Evolutionary conservation across 2,797 vertebrate genomes (phyloP).

Genomic region (Poecilia gillii): DNA sequence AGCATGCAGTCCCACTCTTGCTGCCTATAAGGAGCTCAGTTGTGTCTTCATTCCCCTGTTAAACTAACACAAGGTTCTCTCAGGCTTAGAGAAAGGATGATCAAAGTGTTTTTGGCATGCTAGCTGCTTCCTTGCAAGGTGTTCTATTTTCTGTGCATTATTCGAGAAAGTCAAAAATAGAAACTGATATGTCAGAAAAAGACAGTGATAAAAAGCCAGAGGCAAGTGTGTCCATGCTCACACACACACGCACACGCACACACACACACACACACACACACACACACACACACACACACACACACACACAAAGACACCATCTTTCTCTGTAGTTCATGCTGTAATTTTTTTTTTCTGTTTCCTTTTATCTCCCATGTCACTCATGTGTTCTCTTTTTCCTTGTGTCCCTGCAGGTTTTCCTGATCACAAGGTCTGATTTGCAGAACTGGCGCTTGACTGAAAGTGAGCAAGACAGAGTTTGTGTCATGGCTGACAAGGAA

Average conservation of each 20-base stretch:
- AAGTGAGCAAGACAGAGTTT: conserved; percentile 50
- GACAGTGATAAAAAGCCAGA: conserved; percentile 72
- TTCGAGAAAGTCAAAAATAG: conserved; percentile 73
- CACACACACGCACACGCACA: conserved; percentile 13
- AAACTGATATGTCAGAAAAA: conserved; percentile 74
- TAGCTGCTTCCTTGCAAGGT: conserved; percentile 56
- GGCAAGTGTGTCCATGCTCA: conserved; percentile 49
- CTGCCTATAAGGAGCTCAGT: conserved; percentile 41
- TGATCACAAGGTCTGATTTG: conserved; percentile 56
- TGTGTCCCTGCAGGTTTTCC: conserved; percentile 66
- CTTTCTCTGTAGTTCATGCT: conserved; percentile 36
- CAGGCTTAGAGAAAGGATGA: conserved; percentile 41
- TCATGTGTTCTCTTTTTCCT: conserved; percentile 32
- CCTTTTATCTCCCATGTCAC: conserved; percentile 56
- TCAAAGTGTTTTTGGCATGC: conserved; percentile 51
- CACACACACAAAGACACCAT: conserved; percentile 28
- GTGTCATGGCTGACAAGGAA: conserved; percentile 61
- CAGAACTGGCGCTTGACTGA: conserved; percentile 53
- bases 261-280: conserved; percentile 32
- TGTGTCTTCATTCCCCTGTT: conserved; percentile 43
- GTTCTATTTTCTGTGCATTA: conserved; percentile 76
- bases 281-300: conserved; percentile 27
- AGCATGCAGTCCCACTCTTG: conserved; percentile 41
- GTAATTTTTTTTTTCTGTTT: conserved; percentile 45
- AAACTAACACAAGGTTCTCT: conserved; percentile 50